A percentile compares a stretch with the other conserved stretches of the same genome.
Conservation (phyloP, 2,888 invertebrate genomes). For the Aphodius granarius region DNA sequence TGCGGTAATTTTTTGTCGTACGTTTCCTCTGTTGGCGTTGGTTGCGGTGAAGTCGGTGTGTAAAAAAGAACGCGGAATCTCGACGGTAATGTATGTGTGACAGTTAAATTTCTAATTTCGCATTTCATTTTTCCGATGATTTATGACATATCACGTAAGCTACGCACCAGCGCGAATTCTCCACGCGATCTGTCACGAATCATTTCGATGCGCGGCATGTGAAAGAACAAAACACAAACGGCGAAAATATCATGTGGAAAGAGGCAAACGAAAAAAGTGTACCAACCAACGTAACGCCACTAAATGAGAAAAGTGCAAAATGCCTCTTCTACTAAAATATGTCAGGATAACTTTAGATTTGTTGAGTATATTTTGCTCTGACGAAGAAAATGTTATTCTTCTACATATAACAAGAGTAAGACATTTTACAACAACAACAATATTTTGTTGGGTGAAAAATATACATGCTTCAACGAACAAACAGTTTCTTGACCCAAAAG, state of each 20-base stretch:
- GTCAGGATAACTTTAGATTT: not conserved
- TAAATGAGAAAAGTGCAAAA: not conserved
- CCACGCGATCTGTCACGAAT: slow-evolving; percentile 2
- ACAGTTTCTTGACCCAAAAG: too few relatives aligned
- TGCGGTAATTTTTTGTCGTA: not conserved
- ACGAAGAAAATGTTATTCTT: too few relatives aligned
- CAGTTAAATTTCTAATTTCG: not conserved
- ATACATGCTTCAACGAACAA: too few relatives aligned
- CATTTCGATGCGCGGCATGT: not conserved
- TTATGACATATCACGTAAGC: not conserved
- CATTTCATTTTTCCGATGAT: slow-evolving; percentile 3
- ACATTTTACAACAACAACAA: too few relatives aligned
- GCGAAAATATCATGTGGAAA: not conserved
- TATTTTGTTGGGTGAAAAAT: too few relatives aligned
- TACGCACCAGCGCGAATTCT: not conserved
- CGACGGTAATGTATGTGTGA: not conserved
- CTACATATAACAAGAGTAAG: too few relatives aligned
- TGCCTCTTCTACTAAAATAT: not conserved
- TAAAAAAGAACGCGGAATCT: not conserved
- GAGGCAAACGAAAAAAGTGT: not conserved
- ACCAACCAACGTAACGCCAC: not conserved
- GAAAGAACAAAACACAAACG: not conserved
- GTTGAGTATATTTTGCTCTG: not conserved
- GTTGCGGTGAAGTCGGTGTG: not conserved
- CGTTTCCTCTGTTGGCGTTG: not conserved